Percentiles rank a stretch among this genome's conserved stretches.
These are phyloP conservation scores for Typhlichthys subterraneus DNA, from an alignment of 2,797 vertebrate genomes.

Conservation along the genomic window DNA sequence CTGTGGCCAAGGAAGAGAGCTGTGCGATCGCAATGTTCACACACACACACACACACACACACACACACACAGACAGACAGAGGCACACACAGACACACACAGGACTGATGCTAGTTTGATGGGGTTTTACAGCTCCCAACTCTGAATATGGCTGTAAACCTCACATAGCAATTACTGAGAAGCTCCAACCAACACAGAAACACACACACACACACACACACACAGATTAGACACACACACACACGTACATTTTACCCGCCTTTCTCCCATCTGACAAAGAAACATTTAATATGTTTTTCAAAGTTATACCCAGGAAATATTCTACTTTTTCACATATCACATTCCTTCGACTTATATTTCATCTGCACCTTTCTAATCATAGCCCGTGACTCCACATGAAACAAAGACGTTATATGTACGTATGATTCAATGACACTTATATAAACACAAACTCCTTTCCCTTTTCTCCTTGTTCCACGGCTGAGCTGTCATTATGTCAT, in stretches of 20 bases:
- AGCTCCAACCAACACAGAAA: neutral
- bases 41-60: too few relatives aligned
- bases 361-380: conserved; percentile 60
- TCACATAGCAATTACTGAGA: neutral
- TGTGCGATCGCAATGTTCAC: too few relatives aligned
- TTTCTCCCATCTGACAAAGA: conserved; percentile 20
- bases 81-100: conserved; percentile 9
- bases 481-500: conserved; percentile 66
- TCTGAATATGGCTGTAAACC: conserved; percentile 23
- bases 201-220: conserved; percentile 1
- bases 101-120: neutral
- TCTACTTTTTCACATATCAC: conserved; percentile 45
- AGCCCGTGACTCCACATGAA: conserved; percentile 61
- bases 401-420: conserved; percentile 36
- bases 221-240: neutral
- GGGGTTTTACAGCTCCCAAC: neutral
- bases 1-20: neutral
- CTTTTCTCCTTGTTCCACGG: conserved; percentile 41
- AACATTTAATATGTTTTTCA: conserved; percentile 27
- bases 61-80: neutral
- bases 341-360: conserved; percentile 62
- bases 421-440: conserved; percentile 20
- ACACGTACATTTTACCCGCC: conserved; percentile 25
- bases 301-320: conserved; percentile 30
- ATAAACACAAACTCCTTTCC: conserved; percentile 38